Conservation (phyloP, 2,888 invertebrate genomes). For the Drosophila cracens region DNA sequence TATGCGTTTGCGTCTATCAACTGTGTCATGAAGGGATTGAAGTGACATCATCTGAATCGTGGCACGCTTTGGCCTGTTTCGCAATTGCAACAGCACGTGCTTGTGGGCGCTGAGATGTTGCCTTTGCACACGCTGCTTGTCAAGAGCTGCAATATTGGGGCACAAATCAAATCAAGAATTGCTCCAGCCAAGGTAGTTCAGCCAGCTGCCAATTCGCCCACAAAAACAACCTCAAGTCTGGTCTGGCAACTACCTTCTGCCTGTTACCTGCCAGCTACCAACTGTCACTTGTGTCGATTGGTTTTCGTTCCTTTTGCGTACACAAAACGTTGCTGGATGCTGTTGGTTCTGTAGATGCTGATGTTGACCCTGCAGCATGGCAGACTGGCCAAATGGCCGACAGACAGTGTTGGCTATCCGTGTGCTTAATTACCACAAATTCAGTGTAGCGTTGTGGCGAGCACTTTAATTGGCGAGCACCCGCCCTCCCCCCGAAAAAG, state of each 20-base stretch:
- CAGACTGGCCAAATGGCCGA: slow-evolving; percentile 24
- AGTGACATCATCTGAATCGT: slow-evolving; percentile 30
- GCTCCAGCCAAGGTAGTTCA: neutral
- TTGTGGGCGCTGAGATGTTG: slow-evolving; percentile 14
- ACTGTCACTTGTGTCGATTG: slow-evolving; percentile 59
- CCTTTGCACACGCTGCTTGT: slow-evolving; percentile 22
- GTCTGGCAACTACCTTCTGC: slow-evolving; percentile 11
- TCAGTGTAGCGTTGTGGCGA: slow-evolving; percentile 37
- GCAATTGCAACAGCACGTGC: slow-evolving; percentile 15
- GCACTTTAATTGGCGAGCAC: slow-evolving; percentile 58
- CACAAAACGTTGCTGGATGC: slow-evolving; percentile 13
- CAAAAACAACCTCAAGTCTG: slow-evolving; percentile 21
- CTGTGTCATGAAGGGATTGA: slow-evolving; percentile 33
- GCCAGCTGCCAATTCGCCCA: slow-evolving; percentile 35
- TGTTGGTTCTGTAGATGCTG: slow-evolving; percentile 12
- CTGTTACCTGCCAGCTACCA: slow-evolving; percentile 29
- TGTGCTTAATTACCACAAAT: slow-evolving; percentile 63
- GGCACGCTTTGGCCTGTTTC: slow-evolving; percentile 5
- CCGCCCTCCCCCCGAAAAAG: slow-evolving; percentile 11
- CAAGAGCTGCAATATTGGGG: slow-evolving; percentile 14
- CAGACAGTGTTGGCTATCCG: slow-evolving; percentile 20
- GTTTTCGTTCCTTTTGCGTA: slow-evolving; percentile 36
- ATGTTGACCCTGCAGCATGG: slow-evolving; percentile 47
- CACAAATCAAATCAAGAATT: slow-evolving; percentile 46
- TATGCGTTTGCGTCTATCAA: slow-evolving; percentile 15